Evolutionary conservation across 2,797 vertebrate species (phyloP), one percentile per base, ranked within the genome.

Genomic region (Knipowitschia caucasica): DNA sequence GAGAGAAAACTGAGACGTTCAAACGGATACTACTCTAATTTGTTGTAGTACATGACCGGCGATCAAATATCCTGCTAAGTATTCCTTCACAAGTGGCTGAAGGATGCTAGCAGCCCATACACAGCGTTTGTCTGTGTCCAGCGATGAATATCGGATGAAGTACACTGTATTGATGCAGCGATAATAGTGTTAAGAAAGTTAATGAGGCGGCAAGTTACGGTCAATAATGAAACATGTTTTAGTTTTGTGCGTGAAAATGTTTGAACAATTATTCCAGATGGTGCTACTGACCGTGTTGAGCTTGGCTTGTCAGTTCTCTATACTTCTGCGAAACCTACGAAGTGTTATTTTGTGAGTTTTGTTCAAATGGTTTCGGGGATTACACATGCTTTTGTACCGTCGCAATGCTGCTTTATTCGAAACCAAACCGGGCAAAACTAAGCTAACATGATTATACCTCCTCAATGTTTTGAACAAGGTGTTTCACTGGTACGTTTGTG

Each of bases 111-210:
- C 36, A 33, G 11, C 38, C 5, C 44, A 42, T 49, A n/a, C 4
- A 5, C 50, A 33, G 42, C 31, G 42, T 39, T 18, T 40, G 50
- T 64, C 30, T 49, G 46, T 39, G 42, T 44, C 52, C 44, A 5
- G 21, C 26, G 23, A 60, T 50, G 58, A 51, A 51, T 24, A 23
- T 14, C 10, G 61, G 49, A 39, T 57, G 51, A 51, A 39, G 42
- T 53, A 36, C 31, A 58, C 47, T 61, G 42, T 63, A 14, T 46
- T 29, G 53, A 69, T 65, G 71, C 67, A 75, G 69, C 67, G 72
- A 80, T 75, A 34, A 18, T 35, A 43, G 30, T 17, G 11, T 7
- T 38, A 17, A 25, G 8, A 36, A 46, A 33, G 58, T 46, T 9
- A 7, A 1, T 3, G 43, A 53, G 39, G 38, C 14, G 20, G 31